Conservation (phyloP, 1,140 invertebrate species). For the Bacillus rossius region DNA sequence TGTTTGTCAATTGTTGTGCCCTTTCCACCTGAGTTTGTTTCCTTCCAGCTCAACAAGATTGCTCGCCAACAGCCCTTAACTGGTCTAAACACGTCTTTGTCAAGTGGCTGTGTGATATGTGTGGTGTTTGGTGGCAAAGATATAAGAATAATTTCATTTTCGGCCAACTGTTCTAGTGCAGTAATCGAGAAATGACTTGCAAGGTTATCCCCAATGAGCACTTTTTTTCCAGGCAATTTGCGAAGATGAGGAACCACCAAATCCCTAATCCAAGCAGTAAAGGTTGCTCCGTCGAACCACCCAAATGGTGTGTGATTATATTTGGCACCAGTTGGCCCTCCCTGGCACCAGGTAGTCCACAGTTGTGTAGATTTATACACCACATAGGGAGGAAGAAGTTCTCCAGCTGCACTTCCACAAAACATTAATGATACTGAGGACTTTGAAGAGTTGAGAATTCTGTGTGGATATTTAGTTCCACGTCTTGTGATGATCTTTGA, state of each 20-base stretch:
- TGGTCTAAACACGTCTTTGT: conserved; percentile 8
- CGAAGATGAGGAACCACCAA: conserved; percentile 15
- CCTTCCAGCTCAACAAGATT: conserved; percentile 5
- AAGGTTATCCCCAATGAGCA: conserved; percentile 19
- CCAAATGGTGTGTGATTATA: conserved; percentile 25
- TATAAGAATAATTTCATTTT: conserved; percentile 17
- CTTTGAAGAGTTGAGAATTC: conserved; percentile 34
- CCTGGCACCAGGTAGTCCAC: conserved; percentile 23
- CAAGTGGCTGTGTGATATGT: conserved; percentile 24
- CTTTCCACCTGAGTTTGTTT: neutral
- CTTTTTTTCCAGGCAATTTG: conserved; percentile 14
- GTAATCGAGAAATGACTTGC: neutral
- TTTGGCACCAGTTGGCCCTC: conserved; percentile 18
- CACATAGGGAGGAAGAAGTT: conserved; percentile 23
- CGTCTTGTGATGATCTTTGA: conserved; percentile 29
- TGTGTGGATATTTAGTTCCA: conserved; percentile 34
- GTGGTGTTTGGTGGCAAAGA: conserved; percentile 18
- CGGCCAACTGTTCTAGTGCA: conserved; percentile 28
- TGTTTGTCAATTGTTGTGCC: conserved; percentile 9
- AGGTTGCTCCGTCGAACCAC: conserved; percentile 27
- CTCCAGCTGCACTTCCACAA: conserved; percentile 30
- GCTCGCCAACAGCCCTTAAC: neutral
- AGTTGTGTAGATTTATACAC: conserved; percentile 23
- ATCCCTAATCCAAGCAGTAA: conserved; percentile 25
- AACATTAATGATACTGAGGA: conserved; percentile 37